Evolutionary conservation across 2,113 vertebrate species (phyloP).

Genomic region (Ginglymostoma cirratum): DNA sequence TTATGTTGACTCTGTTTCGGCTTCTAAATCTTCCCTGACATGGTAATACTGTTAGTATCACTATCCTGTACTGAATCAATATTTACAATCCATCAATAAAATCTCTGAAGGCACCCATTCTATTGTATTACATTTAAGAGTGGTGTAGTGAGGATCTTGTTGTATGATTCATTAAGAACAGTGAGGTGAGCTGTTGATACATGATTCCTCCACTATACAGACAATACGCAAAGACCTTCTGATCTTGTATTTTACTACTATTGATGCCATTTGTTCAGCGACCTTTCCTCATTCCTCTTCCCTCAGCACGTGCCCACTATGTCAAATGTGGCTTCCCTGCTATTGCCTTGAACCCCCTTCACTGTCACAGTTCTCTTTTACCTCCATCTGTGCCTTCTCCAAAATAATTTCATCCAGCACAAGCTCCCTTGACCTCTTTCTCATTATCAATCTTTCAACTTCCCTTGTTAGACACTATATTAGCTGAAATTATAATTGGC

Average conservation of each 20-base stretch:
- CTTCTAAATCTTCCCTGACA: background rate
- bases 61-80: background rate
- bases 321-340: background rate
- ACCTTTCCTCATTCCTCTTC: background rate
- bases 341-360: background rate
- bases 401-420: background rate
- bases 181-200: background rate
- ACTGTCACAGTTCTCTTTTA: background rate
- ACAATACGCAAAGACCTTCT: background rate
- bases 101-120: background rate
- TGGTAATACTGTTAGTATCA: background rate
- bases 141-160: background rate
- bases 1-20: background rate
- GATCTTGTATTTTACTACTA: background rate
- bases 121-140: background rate
- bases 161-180: background rate
- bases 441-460: background rate
- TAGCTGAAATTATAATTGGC: background rate
- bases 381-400: background rate
- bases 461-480: background rate
- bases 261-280: background rate
- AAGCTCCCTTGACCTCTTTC: background rate
- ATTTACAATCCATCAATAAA: background rate
- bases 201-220: background rate
- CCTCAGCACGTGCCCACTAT: background rate